Evolutionary conservation across 2,797 vertebrate genomes (phyloP), one percentile per base, ranked within the genome.

Genomic region (Triplophysa bombifrons): DNA sequence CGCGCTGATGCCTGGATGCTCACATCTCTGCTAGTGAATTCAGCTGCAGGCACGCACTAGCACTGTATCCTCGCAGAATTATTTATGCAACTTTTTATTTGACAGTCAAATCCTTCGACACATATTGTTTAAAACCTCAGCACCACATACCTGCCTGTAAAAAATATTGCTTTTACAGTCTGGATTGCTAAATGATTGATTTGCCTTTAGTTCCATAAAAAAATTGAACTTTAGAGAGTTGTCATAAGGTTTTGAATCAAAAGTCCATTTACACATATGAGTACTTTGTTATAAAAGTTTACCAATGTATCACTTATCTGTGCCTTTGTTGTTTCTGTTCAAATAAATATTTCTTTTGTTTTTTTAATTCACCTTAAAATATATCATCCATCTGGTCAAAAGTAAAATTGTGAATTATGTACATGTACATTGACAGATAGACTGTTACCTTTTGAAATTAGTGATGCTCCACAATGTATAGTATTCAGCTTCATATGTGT

Each of bases 1-100:
- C 74, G 76, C 75, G 73, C 34, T 30, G 55, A 14, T 56, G 79
- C 3, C 34, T 74, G 53, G 10, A 44, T 11, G 73, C 56, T 64
- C 60, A 55, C 71, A 8, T 48, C 12, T 53, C 30, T 72, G 41
- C 10, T 38, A 48, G 25, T 48, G 72, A 80, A 50, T 51, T 68
- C 60, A 58, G 80, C 80, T 80, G 74, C 77, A 67, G 80, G 53
- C 74, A 17, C 30, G 51, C 38, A 65, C 65, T 63, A 34, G 55
- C 44, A 55, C 50, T 56, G 38, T 76, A 80, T 46, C 68, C 53
- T 75, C 16, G 41, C 71, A 53, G 25, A 80, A 73, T 78, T 82
- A 81, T 66, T 80, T n/a, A 77, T 85, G 63, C 55, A 60, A 74
- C 34, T 68, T 80, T 56, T 65, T 53, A 20, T 80, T 82, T 85